Percentiles rank a stretch among this genome's conserved stretches.
phyloP scores from a whole-genome alignment of 2,888 invertebrate genomes.

The Tachina grossa region DNA sequence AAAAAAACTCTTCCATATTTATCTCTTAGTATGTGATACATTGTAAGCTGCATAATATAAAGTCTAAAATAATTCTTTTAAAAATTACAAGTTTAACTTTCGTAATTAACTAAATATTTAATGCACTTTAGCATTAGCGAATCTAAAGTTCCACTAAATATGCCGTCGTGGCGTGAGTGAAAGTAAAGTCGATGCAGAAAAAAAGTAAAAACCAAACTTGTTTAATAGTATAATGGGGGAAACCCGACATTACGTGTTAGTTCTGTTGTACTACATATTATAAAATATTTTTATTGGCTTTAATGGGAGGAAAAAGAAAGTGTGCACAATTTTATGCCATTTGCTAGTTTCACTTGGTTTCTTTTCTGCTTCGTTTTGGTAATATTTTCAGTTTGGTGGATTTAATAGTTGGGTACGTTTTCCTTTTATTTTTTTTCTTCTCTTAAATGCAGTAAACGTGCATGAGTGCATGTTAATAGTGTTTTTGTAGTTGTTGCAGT shows the following conservation, averaged over 20 bases:
- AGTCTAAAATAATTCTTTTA: neutral
- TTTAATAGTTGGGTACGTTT: constrained; percentile 45
- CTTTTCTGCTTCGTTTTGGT: constrained; percentile 2
- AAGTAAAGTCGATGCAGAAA: constrained; percentile 42
- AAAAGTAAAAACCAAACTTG: constrained; percentile 44
- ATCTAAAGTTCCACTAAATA: constrained; percentile 26
- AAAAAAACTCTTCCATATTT: neutral
- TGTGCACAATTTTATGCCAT: constrained; percentile 63
- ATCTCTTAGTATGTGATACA: neutral
- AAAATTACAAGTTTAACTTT: neutral
- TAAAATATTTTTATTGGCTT: constrained; percentile 70
- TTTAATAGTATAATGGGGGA: constrained; percentile 56
- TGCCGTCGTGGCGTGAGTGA: constrained; percentile 24
- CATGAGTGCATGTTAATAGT: constrained; percentile 52
- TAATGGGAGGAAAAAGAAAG: constrained; percentile 54
- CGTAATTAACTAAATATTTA: constrained; percentile 8
- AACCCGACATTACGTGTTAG: constrained; percentile 67
- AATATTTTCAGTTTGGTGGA: constrained; percentile 41
- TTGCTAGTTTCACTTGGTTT: constrained; percentile 29
- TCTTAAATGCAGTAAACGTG: constrained; percentile 55
- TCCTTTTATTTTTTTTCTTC: neutral
- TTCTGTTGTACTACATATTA: constrained; percentile 63
- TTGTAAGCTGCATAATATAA: neutral
- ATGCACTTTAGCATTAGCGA: constrained; percentile 19
- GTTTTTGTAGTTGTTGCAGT: constrained; percentile 20